Evolutionary conservation across 1,140 invertebrate species (phyloP).

Genomic region (Papilio machaon): DNA sequence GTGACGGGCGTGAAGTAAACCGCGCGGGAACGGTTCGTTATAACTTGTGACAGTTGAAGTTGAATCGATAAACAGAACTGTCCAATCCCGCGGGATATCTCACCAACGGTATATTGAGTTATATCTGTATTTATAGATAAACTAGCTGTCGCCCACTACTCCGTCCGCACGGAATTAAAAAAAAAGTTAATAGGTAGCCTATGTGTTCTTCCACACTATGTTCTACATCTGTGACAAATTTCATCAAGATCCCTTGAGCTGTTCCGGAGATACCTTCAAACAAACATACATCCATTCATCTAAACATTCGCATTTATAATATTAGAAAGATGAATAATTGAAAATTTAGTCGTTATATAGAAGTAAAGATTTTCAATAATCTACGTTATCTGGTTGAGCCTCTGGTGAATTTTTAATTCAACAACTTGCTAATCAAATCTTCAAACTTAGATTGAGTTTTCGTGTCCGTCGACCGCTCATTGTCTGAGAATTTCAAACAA

Average conservation of each 20-base stretch:
- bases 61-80: conserved; percentile 23
- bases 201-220: too few relatives aligned
- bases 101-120: neutral
- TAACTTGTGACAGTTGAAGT: conserved; percentile 22
- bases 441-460: conserved; percentile 63
- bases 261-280: too few relatives aligned
- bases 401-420: conserved; percentile 55
- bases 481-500: conserved; percentile 19
- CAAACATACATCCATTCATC: too few relatives aligned
- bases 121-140: neutral
- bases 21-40: neutral
- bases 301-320: too few relatives aligned
- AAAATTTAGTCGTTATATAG: neutral
- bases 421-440: conserved; percentile 59
- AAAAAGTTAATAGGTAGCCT: too few relatives aligned
- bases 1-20: neutral
- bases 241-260: too few relatives aligned
- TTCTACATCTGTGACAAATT: too few relatives aligned
- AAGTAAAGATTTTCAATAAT: neutral
- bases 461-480: conserved; percentile 30
- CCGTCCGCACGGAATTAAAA: too few relatives aligned
- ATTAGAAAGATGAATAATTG: too few relatives aligned
- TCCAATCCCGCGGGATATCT: neutral
- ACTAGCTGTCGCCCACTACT: too few relatives aligned
- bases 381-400: neutral